A percentile compares a stretch with the other conserved stretches of the same genome.
phyloP scores from a whole-genome alignment of 2,888 invertebrate genomes.

The Microctonus brassicae region DNA sequence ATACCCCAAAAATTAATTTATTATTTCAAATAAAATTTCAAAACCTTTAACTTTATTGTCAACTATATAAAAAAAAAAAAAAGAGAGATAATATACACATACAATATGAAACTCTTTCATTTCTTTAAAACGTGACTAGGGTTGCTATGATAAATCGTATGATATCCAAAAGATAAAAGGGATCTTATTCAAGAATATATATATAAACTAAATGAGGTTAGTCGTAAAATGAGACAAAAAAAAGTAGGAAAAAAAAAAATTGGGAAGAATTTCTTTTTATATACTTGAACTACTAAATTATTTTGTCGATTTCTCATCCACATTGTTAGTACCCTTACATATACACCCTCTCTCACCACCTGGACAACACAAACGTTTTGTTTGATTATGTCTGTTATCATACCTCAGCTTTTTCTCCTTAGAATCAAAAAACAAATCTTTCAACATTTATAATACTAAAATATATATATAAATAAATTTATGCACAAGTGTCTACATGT shows the following conservation, averaged over 20 bases:
- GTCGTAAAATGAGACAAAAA: neutral
- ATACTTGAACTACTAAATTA: constrained; percentile 3
- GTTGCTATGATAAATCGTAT: constrained; percentile 3
- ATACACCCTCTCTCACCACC: neutral
- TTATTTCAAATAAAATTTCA: neutral
- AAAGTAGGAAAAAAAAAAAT: neutral
- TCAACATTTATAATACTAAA: neutral
- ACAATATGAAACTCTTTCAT: neutral
- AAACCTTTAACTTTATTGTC: neutral
- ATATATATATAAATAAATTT: neutral
- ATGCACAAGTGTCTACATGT: too few species aligned
- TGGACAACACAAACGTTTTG: neutral
- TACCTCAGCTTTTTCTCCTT: neutral
- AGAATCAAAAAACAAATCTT: neutral
- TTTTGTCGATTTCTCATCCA: constrained; percentile 5
- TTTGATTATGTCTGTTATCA: neutral
- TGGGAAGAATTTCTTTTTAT: neutral
- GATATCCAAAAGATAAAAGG: neutral
- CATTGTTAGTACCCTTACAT: neutral
- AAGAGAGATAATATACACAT: neutral
- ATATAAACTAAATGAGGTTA: neutral
- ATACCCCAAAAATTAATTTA: neutral
- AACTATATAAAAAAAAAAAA: neutral
- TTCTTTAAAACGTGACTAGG: neutral
- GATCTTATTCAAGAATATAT: neutral